Evolutionary conservation across 2,797 vertebrate genomes (phyloP), one percentile per base, ranked within the genome.

Genomic region (Spondyliosoma cantharus): DNA sequence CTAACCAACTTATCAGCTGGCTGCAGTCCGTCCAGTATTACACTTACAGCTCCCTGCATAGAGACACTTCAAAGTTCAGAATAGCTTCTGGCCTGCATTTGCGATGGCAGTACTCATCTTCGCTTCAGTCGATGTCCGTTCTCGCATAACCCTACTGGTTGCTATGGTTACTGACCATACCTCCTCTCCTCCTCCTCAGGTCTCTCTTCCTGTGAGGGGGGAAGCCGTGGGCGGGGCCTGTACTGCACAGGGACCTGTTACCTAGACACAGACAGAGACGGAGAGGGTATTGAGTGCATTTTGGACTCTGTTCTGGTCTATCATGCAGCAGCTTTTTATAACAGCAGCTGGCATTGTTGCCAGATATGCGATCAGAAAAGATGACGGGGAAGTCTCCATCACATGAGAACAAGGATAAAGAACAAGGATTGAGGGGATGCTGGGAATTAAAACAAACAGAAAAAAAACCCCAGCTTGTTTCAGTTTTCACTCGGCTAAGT

Each of bases 151-250:
- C 67, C 48, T 29, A 32, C 32, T 58, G 65, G 88, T 91, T 90
- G 45, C 86, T 78, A 89, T 92, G 83, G 89, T 83, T 89, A 90
- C 84, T 67, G 60, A 71, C 76, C 56, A 61, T 71, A 77, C 61
- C 74, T 75, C 84, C 54, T 77, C 50, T 70, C 29, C 57, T 85
- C 68, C 81, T 86, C 62, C 45, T 83, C 54, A 43, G 46, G 69
- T 78, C 58, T 66, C 27, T 74, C 72, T 66, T 83, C 49, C 59
- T 72, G 65, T 58, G 20, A 46, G 62, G 81, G 22, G 50, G 46
- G 19, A 83, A 14, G 32, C 67, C 22, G 43, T 76, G 63, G 50
- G 50, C 46, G n/a, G 53, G 65, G 68, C 50, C n/a, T 59, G 17
- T 11, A 17, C 37, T 63, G 65, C 48, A 45, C 48, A 54, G 12